These are phyloP conservation scores for Dipodomys stephensi DNA, from an alignment of 2,113 vertebrate species.

Conservation along the genomic window DNA sequence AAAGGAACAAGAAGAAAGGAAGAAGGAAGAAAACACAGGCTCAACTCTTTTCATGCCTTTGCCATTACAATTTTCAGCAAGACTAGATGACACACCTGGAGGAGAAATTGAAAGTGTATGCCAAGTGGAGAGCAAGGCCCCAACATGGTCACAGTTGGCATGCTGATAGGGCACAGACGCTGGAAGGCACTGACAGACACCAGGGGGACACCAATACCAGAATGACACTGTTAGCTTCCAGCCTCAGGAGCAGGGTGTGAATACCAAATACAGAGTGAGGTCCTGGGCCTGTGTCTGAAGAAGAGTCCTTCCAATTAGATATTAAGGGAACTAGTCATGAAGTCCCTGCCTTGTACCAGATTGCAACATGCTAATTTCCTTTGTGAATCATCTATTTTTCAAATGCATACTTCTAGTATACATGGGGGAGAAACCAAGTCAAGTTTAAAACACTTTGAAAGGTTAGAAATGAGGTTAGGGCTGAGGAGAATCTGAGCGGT, in stretches of 20 bases:
- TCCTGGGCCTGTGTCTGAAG: accelerated
- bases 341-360: not conserved
- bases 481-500: constrained; percentile 69
- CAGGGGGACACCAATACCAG: accelerated
- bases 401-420: constrained; percentile 66
- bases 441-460: constrained; percentile 59
- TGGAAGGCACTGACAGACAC: too few species aligned
- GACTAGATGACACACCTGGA: not conserved
- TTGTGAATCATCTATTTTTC: not conserved
- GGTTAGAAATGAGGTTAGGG: constrained; percentile 75
- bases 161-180: too few species aligned
- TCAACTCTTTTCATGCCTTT: not conserved
- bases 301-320: not conserved
- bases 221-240: accelerated
- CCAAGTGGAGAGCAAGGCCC: too few species aligned
- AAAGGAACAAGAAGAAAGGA: accelerated
- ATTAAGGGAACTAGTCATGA: constrained; percentile 15
- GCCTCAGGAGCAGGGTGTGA: accelerated
- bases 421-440: not conserved
- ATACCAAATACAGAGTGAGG: accelerated
- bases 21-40: accelerated
- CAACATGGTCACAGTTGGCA: too few species aligned
- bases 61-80: not conserved
- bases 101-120: too few species aligned
- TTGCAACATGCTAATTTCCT: constrained; percentile 27